Conservation (phyloP, 1,140 invertebrate genomes). For the Drosophila carrolli region DNA sequence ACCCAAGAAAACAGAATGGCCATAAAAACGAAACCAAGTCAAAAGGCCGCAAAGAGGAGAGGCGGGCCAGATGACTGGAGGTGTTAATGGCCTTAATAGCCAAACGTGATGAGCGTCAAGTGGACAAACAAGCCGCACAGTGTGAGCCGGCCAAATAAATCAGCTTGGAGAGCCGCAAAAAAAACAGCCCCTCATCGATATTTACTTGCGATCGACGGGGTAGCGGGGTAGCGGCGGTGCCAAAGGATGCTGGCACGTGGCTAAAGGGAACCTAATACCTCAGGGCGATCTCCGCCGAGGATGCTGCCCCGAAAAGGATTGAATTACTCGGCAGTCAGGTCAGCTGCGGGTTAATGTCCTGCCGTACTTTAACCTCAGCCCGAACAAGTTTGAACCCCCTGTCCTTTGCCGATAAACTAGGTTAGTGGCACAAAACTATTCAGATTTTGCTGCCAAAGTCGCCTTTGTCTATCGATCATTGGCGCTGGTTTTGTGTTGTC, state of each 20-base stretch:
- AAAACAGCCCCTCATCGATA: slow-evolving; percentile 42
- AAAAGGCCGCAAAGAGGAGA: slow-evolving; percentile 20
- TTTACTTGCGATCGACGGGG: slow-evolving; percentile 39
- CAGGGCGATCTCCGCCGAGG: slow-evolving; percentile 42
- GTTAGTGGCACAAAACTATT: slow-evolving; percentile 68
- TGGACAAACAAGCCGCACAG: slow-evolving; percentile 53
- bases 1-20: slow-evolving; percentile 14
- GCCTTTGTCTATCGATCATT: slow-evolving; percentile 27
- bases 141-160: slow-evolving; percentile 42
- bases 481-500: neutral
- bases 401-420: slow-evolving; percentile 40
- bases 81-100: slow-evolving; percentile 75
- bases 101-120: slow-evolving; percentile 60
- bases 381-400: slow-evolving; percentile 2
- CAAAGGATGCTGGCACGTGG: slow-evolving; percentile 54
- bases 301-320: slow-evolving; percentile 66
- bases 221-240: slow-evolving; percentile 4
- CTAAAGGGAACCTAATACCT: slow-evolving; percentile 68
- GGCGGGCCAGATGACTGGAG: slow-evolving; percentile 34
- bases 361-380: slow-evolving; percentile 64
- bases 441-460: slow-evolving; percentile 9
- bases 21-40: slow-evolving; percentile 52
- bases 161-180: slow-evolving; percentile 14
- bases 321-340: slow-evolving; percentile 48
- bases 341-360: slow-evolving; percentile 72